Base-by-base conservation (phyloP, 2,797 vertebrate species). In the Sciaenops ocellatus region DNA sequence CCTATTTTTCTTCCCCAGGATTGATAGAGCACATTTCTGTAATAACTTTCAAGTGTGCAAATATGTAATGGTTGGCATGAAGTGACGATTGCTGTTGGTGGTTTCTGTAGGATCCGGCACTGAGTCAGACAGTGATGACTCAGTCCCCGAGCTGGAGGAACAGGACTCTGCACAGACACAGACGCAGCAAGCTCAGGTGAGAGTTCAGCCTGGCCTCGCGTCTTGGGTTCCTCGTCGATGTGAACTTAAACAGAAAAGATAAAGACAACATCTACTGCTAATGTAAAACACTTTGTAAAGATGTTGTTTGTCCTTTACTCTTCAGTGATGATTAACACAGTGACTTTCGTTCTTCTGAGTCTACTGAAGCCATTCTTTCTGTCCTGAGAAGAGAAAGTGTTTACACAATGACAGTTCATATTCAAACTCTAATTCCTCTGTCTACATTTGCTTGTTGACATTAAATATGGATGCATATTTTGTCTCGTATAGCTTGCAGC, bases 321-420 rank as follows among this genome's bases (percentile, higher is more conserved):
- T 96, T 96, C 95, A 0, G 4, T 96, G 97, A 97, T 96, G 97
- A 96, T 94, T 86, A 47, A 85, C 48, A 94, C 86, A 85, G 82
- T 96, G 97, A 98, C 97, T 98, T 98, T 98, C 96, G 97, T 98
- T 99, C 97, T 97, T 97, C 98, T 98, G 97, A 99, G 90, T 81
- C 63, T 93, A 69, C 92, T 98, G 97, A 98, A 98, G 97, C 96
- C 93, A 95, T 13, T 15, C 69, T 90, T 92, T 90, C 83, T 73
- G 85, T 93, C 82, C 97, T 98, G 97, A 98, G 96, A 94, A 96
- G 89, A 93, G 87, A 66, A 51, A 55, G n/a, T 44, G 10, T 48
- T 54, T 12, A 38, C 28, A 44, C 28, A 44, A 22, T 72, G 11
- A 38, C 2, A 12, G 4, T n/a, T 65, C 11, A 7, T 41, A 44